These are phyloP conservation scores for Eurosta solidaginis DNA, from an alignment of 1,140 invertebrate genomes.

Conservation along the genomic window DNA sequence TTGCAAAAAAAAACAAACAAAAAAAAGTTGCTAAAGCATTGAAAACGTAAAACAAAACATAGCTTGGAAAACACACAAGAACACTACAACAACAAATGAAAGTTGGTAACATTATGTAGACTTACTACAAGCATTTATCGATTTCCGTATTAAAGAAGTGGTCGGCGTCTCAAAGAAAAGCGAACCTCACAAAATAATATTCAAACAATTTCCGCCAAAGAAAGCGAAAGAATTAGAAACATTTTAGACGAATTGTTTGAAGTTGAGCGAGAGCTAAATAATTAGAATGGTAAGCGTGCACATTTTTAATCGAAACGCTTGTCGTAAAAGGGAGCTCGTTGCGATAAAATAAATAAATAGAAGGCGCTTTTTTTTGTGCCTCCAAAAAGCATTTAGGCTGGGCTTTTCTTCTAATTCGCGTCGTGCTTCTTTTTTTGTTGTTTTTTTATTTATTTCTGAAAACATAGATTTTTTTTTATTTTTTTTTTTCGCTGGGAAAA, in stretches of 20 bases:
- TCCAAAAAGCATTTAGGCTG: too few relatives aligned
- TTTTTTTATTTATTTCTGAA: too few relatives aligned
- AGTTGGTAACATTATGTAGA: not conserved
- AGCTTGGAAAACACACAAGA: not conserved
- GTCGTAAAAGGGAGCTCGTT: too few relatives aligned
- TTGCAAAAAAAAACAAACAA: not conserved
- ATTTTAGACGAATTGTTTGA: not conserved
- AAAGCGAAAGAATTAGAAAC: not conserved
- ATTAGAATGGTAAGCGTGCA: too few relatives aligned
- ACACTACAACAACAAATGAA: not conserved
- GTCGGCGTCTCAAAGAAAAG: not conserved
- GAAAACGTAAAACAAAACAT: not conserved
- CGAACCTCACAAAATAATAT: not conserved
- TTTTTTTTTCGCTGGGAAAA: too few relatives aligned
- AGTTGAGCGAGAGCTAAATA: not conserved
- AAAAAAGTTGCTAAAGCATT: not conserved
- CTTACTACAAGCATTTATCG: not conserved
- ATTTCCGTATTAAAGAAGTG: not conserved
- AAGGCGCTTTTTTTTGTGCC: too few relatives aligned
- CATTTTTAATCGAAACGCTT: too few relatives aligned
- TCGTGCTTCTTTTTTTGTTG: too few relatives aligned
- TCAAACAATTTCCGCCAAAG: not conserved
- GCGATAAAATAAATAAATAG: too few relatives aligned
- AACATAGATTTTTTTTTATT: too few relatives aligned
- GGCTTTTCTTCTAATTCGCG: too few relatives aligned